phyloP scores from a whole-genome alignment of 2,797 vertebrate genomes.

The Hoplostethus mediterraneus region DNA sequence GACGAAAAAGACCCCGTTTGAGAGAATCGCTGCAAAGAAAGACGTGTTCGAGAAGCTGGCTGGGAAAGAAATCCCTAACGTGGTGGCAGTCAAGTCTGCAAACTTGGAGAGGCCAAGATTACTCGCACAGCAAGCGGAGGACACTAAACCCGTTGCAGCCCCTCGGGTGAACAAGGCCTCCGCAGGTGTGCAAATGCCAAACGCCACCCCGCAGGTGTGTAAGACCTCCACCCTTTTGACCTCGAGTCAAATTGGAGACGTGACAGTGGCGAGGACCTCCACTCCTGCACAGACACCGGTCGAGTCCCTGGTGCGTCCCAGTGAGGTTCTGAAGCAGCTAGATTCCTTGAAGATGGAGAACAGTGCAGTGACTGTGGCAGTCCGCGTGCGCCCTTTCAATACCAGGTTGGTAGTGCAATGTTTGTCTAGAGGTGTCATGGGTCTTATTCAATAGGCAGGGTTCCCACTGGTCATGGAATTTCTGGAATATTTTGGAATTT shows the following conservation, averaged over 20 bases:
- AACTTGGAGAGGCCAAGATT: conserved; percentile 75
- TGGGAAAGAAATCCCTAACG: conserved; percentile 70
- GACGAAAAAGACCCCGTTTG: conserved; percentile 71
- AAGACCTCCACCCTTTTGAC: conserved; percentile 45
- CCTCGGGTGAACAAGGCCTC: conserved; percentile 40
- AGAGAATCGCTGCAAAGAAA: conserved; percentile 76
- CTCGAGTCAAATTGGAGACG: conserved; percentile 39
- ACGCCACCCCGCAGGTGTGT: conserved; percentile 33
- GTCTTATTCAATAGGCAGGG: background rate
- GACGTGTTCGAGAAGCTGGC: conserved; percentile 71
- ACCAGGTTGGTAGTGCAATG: conserved; percentile 81
- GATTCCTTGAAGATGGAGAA: conserved; percentile 86
- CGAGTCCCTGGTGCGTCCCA: conserved; percentile 47
- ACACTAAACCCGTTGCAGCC: conserved; percentile 35
- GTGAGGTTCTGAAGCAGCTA: conserved; percentile 43
- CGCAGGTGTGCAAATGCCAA: conserved; percentile 43
- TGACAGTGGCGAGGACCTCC: conserved; percentile 33
- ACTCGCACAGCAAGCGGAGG: conserved; percentile 36
- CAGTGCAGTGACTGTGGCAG: conserved; percentile 94
- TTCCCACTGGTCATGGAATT: too few relatives aligned
- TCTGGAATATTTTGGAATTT: too few relatives aligned
- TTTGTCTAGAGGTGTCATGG: background rate
- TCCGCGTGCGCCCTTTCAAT: conserved; percentile 92
- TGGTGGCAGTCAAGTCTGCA: conserved; percentile 54
- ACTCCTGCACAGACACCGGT: conserved; percentile 16